phyloP scores from a whole-genome alignment of 2,888 invertebrate genomes.

The Hipparchia semele region DNA sequence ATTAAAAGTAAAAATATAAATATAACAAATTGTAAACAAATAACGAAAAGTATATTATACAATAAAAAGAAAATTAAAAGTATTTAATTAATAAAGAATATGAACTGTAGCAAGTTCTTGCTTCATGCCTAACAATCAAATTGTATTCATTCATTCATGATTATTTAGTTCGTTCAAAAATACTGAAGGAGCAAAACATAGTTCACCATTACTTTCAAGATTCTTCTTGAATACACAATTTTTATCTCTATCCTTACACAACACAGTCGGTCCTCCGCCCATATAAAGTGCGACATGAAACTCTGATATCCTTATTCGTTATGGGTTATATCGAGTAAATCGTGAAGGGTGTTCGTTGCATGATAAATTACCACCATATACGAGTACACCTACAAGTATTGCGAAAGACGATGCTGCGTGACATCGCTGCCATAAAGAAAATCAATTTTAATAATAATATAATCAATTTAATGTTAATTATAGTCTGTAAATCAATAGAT shows the following conservation, averaged over 20 bases:
- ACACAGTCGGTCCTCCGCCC: slow-evolving; percentile 5
- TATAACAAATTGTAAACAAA: too few relatives aligned
- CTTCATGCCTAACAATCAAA: background rate
- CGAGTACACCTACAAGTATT: background rate
- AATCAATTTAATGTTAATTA: slow-evolving; percentile 26
- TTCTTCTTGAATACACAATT: background rate
- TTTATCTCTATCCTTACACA: background rate
- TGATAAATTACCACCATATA: slow-evolving; percentile 32
- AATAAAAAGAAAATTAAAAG: too few relatives aligned
- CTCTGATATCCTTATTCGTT: slow-evolving; percentile 23
- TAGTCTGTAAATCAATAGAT: slow-evolving; percentile 15
- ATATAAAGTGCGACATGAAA: slow-evolving; percentile 22
- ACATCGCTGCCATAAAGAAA: slow-evolving; percentile 19
- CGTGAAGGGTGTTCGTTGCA: slow-evolving; percentile 31
- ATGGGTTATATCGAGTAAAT: slow-evolving; percentile 21
- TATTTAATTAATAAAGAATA: too few relatives aligned
- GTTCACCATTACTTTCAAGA: background rate
- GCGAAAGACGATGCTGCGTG: slow-evolving; percentile 11
- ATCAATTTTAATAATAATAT: slow-evolving; percentile 26
- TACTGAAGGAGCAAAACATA: background rate
- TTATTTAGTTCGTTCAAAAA: background rate
- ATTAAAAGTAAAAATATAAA: too few relatives aligned
- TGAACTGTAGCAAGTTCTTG: too few relatives aligned
- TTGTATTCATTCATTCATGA: too few relatives aligned
- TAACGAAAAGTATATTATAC: too few relatives aligned